Evolutionary conservation across 2,888 invertebrate genomes (phyloP).

Genomic region (Neoitamus cyanurus): DNA sequence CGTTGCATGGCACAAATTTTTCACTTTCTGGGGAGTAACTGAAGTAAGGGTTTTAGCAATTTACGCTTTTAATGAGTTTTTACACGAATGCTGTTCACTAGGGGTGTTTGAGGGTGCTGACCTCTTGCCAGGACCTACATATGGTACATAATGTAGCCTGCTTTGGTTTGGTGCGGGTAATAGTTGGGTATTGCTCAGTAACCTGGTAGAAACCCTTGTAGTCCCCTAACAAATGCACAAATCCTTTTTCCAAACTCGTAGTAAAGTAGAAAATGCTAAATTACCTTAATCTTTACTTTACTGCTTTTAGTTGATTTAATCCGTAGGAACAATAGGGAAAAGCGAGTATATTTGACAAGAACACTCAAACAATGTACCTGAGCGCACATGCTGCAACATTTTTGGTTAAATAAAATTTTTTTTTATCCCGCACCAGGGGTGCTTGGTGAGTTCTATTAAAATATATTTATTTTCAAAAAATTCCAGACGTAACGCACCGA

Average conservation of each 20-base stretch:
- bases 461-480: background rate
- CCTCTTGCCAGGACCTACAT: background rate
- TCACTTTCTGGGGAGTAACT: background rate
- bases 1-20: background rate
- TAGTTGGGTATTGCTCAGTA: background rate
- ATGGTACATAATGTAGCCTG: no score
- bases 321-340: background rate
- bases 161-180: background rate
- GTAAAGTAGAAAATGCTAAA: background rate
- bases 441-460: background rate
- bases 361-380: conserved; percentile 5
- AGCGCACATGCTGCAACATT: conserved; percentile 5
- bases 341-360: background rate
- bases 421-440: background rate
- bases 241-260: background rate
- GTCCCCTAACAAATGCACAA: background rate
- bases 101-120: background rate
- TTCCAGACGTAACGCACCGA: conserved; percentile 63
- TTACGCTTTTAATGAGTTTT: background rate
- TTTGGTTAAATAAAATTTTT: background rate
- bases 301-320: background rate
- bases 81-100: background rate
- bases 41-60: background rate
- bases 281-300: background rate
- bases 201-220: background rate